Evolutionary conservation across 1,140 invertebrate species (phyloP), one percentile per base, ranked within the genome.

Genomic region (Neelides sp.): DNA sequence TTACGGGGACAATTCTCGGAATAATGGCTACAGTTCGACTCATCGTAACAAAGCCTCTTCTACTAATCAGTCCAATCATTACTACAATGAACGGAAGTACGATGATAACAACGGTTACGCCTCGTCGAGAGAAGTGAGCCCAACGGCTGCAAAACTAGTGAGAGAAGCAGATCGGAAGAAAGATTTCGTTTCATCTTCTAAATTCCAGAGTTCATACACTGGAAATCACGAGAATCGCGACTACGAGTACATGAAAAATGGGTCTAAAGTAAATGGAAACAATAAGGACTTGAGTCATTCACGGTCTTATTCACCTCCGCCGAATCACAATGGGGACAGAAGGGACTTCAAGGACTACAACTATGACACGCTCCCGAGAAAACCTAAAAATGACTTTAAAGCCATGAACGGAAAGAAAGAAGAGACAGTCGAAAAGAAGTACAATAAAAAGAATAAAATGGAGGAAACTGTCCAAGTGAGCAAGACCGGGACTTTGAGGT

Each of bases 361-460:
- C n/a, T n/a, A n/a, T 39, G 37, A 43, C 17, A 19, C 10, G 22
- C 5, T 7, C 17, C 17, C 41, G 20, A 43, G n/a, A n/a, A n/a
- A n/a, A n/a, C n/a, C n/a, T n/a, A n/a, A n/a, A n/a, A n/a, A n/a
- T n/a, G n/a, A n/a, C n/a, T n/a, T n/a, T n/a, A n/a, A n/a, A n/a
- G n/a, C 41, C 41, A 4, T 24, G 41, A 7, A 20, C 22, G 7
- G 36, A 39, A 5, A 39, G 15, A 39, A 5, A 19, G 36, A 19
- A 39, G 27, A 19, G 41, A 24, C n/a, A 69, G 64, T 19, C 65
- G 66, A 50, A 64, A 64, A 23, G 67, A 66, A 43, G 63, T 66
- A 49, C 64, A 41, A 65, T 58, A 48, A 58, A 65, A 69, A 63
- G 61, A 57, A 51, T 54, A 27, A 61, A 58, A 50, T 54, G 37